A percentile compares a stretch with the other conserved stretches of the same genome.
Conservation (phyloP, 2,113 vertebrate species). For the Caranx ignobilis region DNA sequence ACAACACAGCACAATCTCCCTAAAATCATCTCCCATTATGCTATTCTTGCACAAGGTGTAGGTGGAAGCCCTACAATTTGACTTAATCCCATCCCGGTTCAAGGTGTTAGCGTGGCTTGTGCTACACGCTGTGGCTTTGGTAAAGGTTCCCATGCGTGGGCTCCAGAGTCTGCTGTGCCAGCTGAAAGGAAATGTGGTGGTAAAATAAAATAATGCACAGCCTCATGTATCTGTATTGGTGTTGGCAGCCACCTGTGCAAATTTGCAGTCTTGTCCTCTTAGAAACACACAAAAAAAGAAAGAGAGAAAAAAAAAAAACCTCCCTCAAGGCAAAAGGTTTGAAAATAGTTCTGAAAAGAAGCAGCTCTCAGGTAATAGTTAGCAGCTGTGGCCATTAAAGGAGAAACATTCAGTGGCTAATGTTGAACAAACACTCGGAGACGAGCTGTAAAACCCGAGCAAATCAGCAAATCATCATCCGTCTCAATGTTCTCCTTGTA, state of each 20-base stretch:
- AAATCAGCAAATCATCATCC: constrained; percentile 21
- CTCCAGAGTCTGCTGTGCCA: constrained; percentile 31
- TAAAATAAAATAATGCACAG: constrained; percentile 45
- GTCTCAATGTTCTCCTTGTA: constrained; percentile 8
- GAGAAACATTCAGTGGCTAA: constrained; percentile 34
- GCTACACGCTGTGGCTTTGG: constrained; percentile 32
- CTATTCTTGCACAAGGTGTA: constrained; percentile 56
- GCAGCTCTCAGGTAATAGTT: constrained; percentile 66
- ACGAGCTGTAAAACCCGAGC: constrained; percentile 30
- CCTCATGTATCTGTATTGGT: constrained; percentile 58
- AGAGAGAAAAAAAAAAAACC: constrained; percentile 10
- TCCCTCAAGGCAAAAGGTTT: constrained; percentile 60
- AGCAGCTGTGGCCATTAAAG: constrained; percentile 62
- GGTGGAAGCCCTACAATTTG: constrained; percentile 48
- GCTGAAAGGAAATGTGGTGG: constrained; percentile 54
- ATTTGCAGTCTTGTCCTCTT: constrained; percentile 54
- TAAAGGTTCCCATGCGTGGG: constrained; percentile 45
- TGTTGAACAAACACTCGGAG: constrained; percentile 51
- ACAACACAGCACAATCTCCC: constrained; percentile 28
- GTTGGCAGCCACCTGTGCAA: constrained; percentile 64
- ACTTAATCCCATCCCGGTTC: constrained; percentile 41
- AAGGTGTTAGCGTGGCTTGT: constrained; percentile 42
- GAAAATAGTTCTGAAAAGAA: constrained; percentile 65
- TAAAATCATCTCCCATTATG: constrained; percentile 30
- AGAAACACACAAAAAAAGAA: constrained; percentile 28